phyloP scores from a whole-genome alignment of 2,888 invertebrate genomes.

The Cheilosia vernalis region DNA sequence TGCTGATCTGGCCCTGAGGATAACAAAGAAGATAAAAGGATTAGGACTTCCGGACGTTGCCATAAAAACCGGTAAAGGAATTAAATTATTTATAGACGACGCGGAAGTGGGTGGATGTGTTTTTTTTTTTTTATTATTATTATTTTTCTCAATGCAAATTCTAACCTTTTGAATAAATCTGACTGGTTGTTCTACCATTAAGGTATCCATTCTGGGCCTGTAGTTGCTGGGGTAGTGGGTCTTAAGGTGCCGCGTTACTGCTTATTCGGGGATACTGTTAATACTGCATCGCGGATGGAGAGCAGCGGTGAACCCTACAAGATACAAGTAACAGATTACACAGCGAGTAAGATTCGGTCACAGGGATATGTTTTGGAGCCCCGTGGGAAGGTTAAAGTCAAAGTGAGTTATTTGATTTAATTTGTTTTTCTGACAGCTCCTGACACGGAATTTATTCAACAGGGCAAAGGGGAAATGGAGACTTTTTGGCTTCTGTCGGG shows the following conservation, averaged over 20 bases:
- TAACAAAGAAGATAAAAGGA: conserved; percentile 88
- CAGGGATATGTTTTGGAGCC: conserved; percentile 88
- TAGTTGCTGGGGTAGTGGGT: conserved; percentile 94
- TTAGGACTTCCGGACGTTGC: conserved; percentile 87
- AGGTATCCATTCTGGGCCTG: conserved; percentile 94
- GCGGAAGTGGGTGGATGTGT: neutral
- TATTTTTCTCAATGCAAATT: neutral
- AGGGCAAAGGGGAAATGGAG: conserved; percentile 95
- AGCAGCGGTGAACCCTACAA: conserved; percentile 87
- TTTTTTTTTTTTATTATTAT: neutral
- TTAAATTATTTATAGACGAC: conserved; percentile 24
- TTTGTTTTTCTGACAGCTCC: neutral
- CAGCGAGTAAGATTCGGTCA: conserved; percentile 87
- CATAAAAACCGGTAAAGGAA: conserved; percentile 86
- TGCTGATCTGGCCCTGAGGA: conserved; percentile 90
- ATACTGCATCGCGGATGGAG: conserved; percentile 96
- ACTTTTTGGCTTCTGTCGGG: conserved; percentile 91
- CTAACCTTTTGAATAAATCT: neutral
- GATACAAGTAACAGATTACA: conserved; percentile 90
- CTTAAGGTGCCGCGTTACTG: conserved; percentile 93
- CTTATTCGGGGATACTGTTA: conserved; percentile 95
- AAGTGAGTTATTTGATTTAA: conserved; percentile 84
- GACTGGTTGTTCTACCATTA: conserved; percentile 69
- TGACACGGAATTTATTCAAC: neutral
- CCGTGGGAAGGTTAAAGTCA: conserved; percentile 90